phyloP scores from a whole-genome alignment of 2,113 vertebrate species.

The Corapipo altera region DNA sequence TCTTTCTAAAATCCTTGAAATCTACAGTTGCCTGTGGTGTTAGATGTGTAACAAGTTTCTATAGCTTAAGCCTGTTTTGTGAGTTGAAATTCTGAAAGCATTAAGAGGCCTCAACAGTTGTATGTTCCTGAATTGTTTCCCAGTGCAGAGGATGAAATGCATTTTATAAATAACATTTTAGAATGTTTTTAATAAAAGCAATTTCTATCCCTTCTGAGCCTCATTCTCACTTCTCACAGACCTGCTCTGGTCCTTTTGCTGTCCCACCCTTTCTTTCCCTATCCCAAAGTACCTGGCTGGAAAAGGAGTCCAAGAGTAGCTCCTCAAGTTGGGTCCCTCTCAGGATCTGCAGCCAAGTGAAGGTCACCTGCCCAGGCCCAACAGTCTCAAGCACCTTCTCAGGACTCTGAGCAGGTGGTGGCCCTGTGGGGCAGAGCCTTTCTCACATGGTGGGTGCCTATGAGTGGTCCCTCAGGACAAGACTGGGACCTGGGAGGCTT shows the following conservation, averaged over 20 bases:
- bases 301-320: not conserved
- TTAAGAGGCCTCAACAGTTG: not conserved
- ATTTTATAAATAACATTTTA: slow-evolving; percentile 52
- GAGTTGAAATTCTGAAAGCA: not conserved
- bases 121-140: not conserved
- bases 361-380: not conserved
- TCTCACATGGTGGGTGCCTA: too few relatives aligned
- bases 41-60: not conserved
- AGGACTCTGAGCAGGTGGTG: not conserved
- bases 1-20: not conserved
- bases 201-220: not conserved
- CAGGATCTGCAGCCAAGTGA: not conserved
- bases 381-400: not conserved
- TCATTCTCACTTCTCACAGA: not conserved
- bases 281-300: not conserved
- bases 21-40: not conserved
- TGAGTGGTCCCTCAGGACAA: not conserved
- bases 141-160: not conserved
- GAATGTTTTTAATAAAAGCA: slow-evolving; percentile 55
- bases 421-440: not conserved
- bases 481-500: not conserved
- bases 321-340: not conserved
- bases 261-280: not conserved
- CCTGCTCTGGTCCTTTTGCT: not conserved
- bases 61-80: not conserved